Percentiles rank a stretch among this genome's conserved stretches.
These are phyloP conservation scores for Chamaea fasciata DNA, from an alignment of 2,113 vertebrate species.

Conservation along the genomic window DNA sequence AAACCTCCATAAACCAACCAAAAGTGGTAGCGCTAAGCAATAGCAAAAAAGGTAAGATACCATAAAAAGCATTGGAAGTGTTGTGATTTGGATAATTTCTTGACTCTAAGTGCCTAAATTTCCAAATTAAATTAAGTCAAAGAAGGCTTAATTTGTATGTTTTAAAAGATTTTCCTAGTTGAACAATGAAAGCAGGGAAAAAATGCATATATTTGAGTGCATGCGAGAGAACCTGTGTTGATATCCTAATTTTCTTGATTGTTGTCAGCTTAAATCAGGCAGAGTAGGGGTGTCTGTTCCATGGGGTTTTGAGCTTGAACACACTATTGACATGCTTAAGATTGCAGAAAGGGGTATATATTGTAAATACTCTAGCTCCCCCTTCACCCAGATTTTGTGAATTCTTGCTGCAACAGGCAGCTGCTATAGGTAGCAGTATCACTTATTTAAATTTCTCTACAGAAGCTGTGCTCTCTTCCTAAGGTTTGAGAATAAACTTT, in stretches of 20 bases:
- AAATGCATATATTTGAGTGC: background rate
- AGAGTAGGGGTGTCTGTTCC: background rate
- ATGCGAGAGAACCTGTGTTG: background rate
- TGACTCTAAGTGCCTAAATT: background rate
- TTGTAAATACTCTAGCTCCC: background rate
- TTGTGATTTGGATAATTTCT: background rate
- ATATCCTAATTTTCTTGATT: background rate
- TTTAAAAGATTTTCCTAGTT: background rate
- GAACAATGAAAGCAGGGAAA: background rate
- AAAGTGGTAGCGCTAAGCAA: slow-evolving; percentile 95
- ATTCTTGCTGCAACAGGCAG: background rate
- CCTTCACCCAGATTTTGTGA: background rate
- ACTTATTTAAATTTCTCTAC: background rate
- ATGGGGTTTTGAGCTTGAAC: background rate
- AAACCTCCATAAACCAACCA: slow-evolving; percentile 95
- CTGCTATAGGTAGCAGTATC: background rate
- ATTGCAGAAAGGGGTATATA: background rate
- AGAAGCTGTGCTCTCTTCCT: background rate
- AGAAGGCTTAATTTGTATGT: background rate
- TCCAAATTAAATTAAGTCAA: background rate
- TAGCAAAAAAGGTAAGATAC: slow-evolving; percentile 89
- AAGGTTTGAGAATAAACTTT: background rate
- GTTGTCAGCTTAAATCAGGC: background rate
- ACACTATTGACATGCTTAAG: background rate
- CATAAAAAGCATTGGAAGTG: background rate